Evolutionary conservation across 1,140 invertebrate species (phyloP).

Genomic region (Gryon sp.): DNA sequence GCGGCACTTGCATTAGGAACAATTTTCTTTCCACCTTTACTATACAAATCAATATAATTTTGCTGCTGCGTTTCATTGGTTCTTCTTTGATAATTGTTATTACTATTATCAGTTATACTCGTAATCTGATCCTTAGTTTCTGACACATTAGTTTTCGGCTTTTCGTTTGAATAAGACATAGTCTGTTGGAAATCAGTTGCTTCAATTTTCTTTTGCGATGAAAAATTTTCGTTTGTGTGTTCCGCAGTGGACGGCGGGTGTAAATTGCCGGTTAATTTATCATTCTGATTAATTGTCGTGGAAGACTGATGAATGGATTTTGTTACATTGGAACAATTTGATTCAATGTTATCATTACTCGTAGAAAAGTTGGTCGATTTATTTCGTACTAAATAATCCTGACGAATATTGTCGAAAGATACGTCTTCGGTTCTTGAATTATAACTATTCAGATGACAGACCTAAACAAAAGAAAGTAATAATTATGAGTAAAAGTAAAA

Average conservation of each 20-base stretch:
- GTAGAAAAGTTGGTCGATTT: conserved; percentile 45
- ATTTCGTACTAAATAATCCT: conserved; percentile 44
- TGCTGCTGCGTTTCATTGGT: conserved; percentile 39
- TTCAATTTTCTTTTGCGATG: conserved; percentile 68
- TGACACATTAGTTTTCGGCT: conserved; percentile 36
- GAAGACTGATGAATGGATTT: conserved; percentile 48
- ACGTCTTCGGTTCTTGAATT: conserved; percentile 47
- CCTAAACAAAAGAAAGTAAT: conserved; percentile 16
- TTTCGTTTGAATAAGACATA: conserved; percentile 59
- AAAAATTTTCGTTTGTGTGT: conserved; percentile 63
- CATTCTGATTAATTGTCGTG: conserved; percentile 38
- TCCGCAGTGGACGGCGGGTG: conserved; percentile 48
- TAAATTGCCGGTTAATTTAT: conserved; percentile 43
- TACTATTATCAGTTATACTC: conserved; percentile 47
- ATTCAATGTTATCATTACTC: conserved; percentile 29
- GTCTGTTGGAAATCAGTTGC: conserved; percentile 65
- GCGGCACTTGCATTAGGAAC: conserved; percentile 24
- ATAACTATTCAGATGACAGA: conserved; percentile 51
- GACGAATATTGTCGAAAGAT: conserved; percentile 48
- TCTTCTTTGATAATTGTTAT: conserved; percentile 58
- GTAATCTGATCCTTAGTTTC: conserved; percentile 42
- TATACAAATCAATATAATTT: conserved; percentile 52
- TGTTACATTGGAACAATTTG: conserved; percentile 20
- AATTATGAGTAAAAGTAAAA: neutral
- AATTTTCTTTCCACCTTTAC: conserved; percentile 58